Evolutionary conservation across 2,113 vertebrate species (phyloP), one percentile per base, ranked within the genome.

Genomic region (Brevimyrus niger): DNA sequence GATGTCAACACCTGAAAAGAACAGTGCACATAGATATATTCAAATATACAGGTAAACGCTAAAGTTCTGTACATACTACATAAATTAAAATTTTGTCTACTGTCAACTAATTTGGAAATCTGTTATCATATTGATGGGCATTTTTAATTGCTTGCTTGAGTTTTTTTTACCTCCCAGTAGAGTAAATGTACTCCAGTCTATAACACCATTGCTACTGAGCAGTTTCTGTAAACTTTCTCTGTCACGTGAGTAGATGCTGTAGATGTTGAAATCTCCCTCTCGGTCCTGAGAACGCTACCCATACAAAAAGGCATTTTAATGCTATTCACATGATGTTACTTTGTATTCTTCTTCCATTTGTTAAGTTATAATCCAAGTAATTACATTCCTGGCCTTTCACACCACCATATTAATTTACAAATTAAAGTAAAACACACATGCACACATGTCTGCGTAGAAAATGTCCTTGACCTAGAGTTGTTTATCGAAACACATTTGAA

Each of bases 171-270:
- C 91, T 91, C 88, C 88, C 9, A 91, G 38, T 80, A 91, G 82
- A 23, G 89, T 88, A 69, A 89, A 90, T 2, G 17, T 11, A n/a
- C 55, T 42, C 44, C 47, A 88, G 61, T 89, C 42, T 19, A 91
- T 4, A 51, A 88, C 51, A 44, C 82, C 86, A 88, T 86, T 47
- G 11, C 17, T 84, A 42, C 83, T 15, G 53, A 91, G 89, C 31
- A 91, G 50, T 5, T 11, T 69, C n/a, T 46, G 31, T 35, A 91
- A 42, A n/a, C 82, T 48, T 38, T 84, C 86, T 85, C 89, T 46
- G 53, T 87, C 87, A 42, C 15, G 90, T n/a, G 91, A 90, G 87
- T 88, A 91, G 58, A 88, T 87, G 90, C 88, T 90, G 89, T 89
- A 44, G 11, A 90, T 91, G 89, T 91, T 91, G 6, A 65, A 88